Conservation (phyloP, 2,888 invertebrate species). For the Oscheius sp. region DNA sequence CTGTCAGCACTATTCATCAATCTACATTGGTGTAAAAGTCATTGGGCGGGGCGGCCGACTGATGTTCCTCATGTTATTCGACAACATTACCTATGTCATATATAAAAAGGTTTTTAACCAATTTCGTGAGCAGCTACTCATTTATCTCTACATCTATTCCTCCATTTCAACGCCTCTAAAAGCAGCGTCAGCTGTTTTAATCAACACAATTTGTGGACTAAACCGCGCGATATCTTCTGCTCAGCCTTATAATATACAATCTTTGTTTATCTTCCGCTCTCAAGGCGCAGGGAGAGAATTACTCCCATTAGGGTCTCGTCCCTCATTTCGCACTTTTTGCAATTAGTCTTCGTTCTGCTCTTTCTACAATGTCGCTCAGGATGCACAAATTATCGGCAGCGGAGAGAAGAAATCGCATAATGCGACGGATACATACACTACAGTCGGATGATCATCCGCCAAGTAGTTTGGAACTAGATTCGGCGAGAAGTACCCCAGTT, state of each 20-base stretch:
- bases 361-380: too few relatives aligned
- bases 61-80: conserved; percentile 1
- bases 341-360: not conserved
- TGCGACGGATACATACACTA: conserved; percentile 57
- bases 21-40: conserved; percentile 21
- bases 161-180: too few relatives aligned
- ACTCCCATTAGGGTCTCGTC: not conserved
- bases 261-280: conserved; percentile 18
- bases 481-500: conserved; percentile 10
- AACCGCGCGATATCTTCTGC: too few relatives aligned
- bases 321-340: not conserved
- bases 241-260: not conserved
- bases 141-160: too few relatives aligned
- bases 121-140: too few relatives aligned
- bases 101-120: too few relatives aligned
- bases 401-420: conserved; percentile 55
- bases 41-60: conserved; percentile 15
- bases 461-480: conserved; percentile 13
- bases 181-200: too few relatives aligned
- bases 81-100: too few relatives aligned
- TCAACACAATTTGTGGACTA: too few relatives aligned
- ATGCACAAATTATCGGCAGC: conserved; percentile 32
- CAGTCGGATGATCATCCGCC: conserved; percentile 43
- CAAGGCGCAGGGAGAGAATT: too few relatives aligned
- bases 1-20: conserved; percentile 28